Evolutionary conservation across 2,113 vertebrate genomes (phyloP).

Genomic region (Cairina moschata): DNA sequence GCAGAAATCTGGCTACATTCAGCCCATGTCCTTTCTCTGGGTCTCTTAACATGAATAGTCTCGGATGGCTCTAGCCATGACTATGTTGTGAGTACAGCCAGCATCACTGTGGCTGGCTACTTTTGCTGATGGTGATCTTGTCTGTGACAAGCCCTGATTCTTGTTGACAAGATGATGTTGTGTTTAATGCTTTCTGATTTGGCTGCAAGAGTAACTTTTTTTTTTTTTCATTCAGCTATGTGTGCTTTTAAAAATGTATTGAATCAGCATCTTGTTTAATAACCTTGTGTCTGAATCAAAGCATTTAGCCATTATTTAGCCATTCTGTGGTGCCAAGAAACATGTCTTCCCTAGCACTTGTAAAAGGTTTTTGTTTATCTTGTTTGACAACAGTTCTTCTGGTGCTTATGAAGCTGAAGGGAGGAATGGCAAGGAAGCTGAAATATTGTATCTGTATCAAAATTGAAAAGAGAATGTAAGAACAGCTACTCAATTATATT

Average conservation of each 20-base stretch:
- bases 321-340: constrained; percentile 28
- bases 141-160: background rate
- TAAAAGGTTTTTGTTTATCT: background rate
- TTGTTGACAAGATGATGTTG: background rate
- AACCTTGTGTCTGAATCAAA: constrained; percentile 29
- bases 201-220: background rate
- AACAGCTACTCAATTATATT: background rate
- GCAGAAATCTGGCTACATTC: background rate
- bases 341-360: background rate
- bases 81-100: background rate
- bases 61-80: background rate
- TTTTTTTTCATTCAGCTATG: background rate
- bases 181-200: constrained; percentile 7
- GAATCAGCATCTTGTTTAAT: constrained; percentile 27
- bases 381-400: constrained; percentile 22
- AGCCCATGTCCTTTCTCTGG: background rate
- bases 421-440: background rate
- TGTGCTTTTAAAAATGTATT: background rate
- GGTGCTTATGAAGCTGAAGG: background rate
- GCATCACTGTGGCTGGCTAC: background rate
- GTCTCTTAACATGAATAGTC: background rate
- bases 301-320: background rate
- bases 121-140: background rate
- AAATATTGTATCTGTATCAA: background rate
- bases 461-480: background rate